A percentile compares a stretch with the other conserved stretches of the same genome.
These are phyloP conservation scores for Drosophila mercatorum DNA, from an alignment of 2,888 invertebrate species.

Conservation along the genomic window DNA sequence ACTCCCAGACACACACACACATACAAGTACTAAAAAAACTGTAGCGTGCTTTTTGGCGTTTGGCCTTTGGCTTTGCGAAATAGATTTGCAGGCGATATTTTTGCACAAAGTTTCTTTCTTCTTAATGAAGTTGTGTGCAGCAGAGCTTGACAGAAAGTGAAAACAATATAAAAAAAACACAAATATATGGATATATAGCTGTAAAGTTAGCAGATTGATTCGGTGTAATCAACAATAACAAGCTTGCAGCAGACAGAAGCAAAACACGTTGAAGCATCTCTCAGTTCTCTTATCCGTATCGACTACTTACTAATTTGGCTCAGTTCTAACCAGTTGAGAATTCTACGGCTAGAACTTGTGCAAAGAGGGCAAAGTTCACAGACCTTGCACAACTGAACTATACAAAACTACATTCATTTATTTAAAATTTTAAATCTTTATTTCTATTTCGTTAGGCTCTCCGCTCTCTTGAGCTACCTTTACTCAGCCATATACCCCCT, in stretches of 20 bases:
- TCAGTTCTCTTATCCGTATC: neutral
- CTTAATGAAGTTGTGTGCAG: slow-evolving; percentile 31
- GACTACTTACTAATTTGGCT: neutral
- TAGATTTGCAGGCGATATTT: slow-evolving; percentile 48
- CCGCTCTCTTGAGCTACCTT: neutral
- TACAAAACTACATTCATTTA: neutral
- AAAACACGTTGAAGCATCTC: neutral
- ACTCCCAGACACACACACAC: slow-evolving; percentile 11
- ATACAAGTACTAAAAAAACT: slow-evolving; percentile 12
- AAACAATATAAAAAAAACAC: neutral
- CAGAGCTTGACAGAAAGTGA: neutral
- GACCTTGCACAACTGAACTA: neutral
- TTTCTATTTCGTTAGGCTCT: neutral
- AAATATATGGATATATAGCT: neutral
- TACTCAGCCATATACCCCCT: neutral
- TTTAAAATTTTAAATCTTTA: neutral
- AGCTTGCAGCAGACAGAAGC: neutral
- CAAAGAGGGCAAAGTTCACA: too few relatives aligned
- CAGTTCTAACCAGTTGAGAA: neutral
- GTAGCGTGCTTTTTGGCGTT: slow-evolving; percentile 43
- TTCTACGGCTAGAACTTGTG: neutral
- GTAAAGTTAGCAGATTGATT: neutral
- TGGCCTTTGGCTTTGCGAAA: slow-evolving; percentile 35
- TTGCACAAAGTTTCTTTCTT: slow-evolving; percentile 31
- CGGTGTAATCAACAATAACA: neutral